A percentile compares a stretch with the other conserved stretches of the same genome.
These are phyloP conservation scores for Holcopasites calliopsidis DNA, from an alignment of 1,140 invertebrate species.

Conservation along the genomic window DNA sequence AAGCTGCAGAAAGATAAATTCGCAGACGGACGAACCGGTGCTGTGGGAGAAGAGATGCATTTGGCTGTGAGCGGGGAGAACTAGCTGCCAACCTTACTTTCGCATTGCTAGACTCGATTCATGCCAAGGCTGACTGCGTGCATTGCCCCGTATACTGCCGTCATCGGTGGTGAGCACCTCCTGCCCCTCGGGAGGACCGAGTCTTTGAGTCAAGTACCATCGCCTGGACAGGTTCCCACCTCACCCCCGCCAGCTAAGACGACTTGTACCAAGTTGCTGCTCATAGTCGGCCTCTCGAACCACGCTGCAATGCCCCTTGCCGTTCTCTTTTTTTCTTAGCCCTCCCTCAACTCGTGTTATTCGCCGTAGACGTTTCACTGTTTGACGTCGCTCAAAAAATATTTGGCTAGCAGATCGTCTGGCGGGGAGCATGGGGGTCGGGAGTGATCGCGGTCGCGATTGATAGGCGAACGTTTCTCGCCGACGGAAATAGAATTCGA, in stretches of 20 bases:
- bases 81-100: constrained; percentile 76
- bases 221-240: too few relatives aligned
- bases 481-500: constrained; percentile 40
- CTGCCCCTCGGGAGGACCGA: constrained; percentile 38
- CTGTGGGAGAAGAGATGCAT: constrained; percentile 38
- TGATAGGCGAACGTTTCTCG: constrained; percentile 24
- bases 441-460: background rate
- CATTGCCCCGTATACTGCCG: constrained; percentile 78
- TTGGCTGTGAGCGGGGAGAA: constrained; percentile 57
- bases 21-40: constrained; percentile 8
- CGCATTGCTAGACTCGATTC: constrained; percentile 80
- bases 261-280: too few relatives aligned
- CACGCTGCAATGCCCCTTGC: constrained; percentile 8
- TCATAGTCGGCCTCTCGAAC: constrained; percentile 37
- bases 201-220: too few relatives aligned
- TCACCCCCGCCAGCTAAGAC: too few relatives aligned
- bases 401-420: constrained; percentile 21
- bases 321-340: too few relatives aligned
- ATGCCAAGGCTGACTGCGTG: constrained; percentile 80
- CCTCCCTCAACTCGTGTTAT: too few relatives aligned
- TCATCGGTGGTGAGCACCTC: constrained; percentile 62
- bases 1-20: constrained; percentile 43
- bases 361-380: background rate
- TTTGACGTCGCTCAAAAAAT: constrained; percentile 24
- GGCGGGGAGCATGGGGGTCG: background rate